phyloP scores from a whole-genome alignment of 2,888 invertebrate species.

The Cephus pygmeus region DNA sequence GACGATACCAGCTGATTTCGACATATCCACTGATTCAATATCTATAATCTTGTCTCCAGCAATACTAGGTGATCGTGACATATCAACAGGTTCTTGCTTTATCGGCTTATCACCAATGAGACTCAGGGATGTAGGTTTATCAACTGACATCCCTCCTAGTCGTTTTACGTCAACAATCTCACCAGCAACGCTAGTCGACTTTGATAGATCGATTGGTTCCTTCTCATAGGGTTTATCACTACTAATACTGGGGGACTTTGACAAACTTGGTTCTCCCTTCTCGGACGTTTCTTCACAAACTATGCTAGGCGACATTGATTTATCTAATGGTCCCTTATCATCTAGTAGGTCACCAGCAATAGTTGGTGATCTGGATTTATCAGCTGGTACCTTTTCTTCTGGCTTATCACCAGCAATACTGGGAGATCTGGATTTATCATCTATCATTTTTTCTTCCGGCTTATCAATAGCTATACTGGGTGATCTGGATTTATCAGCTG shows the following conservation, averaged over 20 bases:
- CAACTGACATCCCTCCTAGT: slow-evolving; percentile 3
- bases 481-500: slow-evolving; percentile 19
- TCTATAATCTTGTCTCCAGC: slow-evolving; percentile 15
- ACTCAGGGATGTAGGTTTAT: slow-evolving; percentile 19
- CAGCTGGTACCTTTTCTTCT: slow-evolving; percentile 13
- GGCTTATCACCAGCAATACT: slow-evolving; percentile 15
- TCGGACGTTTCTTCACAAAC: slow-evolving; percentile 8
- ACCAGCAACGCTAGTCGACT: slow-evolving; percentile 17
- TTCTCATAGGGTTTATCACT: neutral
- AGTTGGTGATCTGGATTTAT: slow-evolving; percentile 27
- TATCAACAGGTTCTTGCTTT: slow-evolving; percentile 20
- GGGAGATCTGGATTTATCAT: slow-evolving; percentile 11
- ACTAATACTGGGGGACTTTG: slow-evolving; percentile 21
- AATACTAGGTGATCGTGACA: slow-evolving; percentile 26
- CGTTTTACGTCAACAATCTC: neutral
- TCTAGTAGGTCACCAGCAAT: neutral
- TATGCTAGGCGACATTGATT: slow-evolving; percentile 20
- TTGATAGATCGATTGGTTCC: slow-evolving; percentile 16
- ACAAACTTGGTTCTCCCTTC: neutral
- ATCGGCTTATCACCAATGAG: slow-evolving; percentile 7
- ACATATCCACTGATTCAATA: slow-evolving; percentile 1
- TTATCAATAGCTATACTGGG: slow-evolving; percentile 22
- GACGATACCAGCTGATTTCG: slow-evolving; percentile 19
- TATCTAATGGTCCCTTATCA: slow-evolving; percentile 3
- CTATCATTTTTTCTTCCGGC: neutral